These are phyloP conservation scores for Ametastegia equiseti DNA, from an alignment of 2,888 invertebrate species.

Conservation along the genomic window DNA sequence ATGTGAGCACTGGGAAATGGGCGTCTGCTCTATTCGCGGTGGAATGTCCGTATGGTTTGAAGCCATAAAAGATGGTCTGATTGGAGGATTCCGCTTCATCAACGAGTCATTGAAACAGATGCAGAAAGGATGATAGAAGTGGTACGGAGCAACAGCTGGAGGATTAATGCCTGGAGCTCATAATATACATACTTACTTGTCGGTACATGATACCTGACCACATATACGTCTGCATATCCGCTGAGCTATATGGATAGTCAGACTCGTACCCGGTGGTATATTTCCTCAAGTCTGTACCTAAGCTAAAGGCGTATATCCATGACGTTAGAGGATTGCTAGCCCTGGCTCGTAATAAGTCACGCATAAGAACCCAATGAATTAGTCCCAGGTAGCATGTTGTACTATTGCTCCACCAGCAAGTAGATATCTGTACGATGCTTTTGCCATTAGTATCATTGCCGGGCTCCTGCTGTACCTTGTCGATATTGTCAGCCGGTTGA, in stretches of 20 bases:
- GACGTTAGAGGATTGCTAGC: slow-evolving; percentile 41
- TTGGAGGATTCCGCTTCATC: neutral
- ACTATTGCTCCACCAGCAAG: slow-evolving; percentile 35
- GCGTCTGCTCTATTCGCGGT: too few species aligned
- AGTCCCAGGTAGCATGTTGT: slow-evolving; percentile 51
- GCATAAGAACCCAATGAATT: slow-evolving; percentile 60
- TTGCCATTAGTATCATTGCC: slow-evolving; percentile 37
- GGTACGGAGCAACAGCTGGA: slow-evolving; percentile 55
- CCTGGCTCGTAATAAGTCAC: slow-evolving; percentile 59
- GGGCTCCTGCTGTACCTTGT: neutral
- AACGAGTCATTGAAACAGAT: slow-evolving; percentile 44
- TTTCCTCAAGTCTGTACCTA: slow-evolving; percentile 19
- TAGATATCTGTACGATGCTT: slow-evolving; percentile 15
- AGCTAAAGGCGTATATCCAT: slow-evolving; percentile 39
- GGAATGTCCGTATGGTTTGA: neutral
- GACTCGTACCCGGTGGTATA: slow-evolving; percentile 37
- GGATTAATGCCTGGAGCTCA: slow-evolving; percentile 51
- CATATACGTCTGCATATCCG: neutral
- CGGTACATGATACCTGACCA: slow-evolving; percentile 25
- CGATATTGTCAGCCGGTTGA: slow-evolving; percentile 34
- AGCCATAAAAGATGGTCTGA: neutral
- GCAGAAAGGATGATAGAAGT: slow-evolving; percentile 52
- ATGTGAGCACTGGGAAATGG: too few species aligned
- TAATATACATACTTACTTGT: slow-evolving; percentile 21
- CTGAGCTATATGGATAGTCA: slow-evolving; percentile 19